Conservation (phyloP, 2,888 invertebrate genomes). For the Drosophila histrio region DNA sequence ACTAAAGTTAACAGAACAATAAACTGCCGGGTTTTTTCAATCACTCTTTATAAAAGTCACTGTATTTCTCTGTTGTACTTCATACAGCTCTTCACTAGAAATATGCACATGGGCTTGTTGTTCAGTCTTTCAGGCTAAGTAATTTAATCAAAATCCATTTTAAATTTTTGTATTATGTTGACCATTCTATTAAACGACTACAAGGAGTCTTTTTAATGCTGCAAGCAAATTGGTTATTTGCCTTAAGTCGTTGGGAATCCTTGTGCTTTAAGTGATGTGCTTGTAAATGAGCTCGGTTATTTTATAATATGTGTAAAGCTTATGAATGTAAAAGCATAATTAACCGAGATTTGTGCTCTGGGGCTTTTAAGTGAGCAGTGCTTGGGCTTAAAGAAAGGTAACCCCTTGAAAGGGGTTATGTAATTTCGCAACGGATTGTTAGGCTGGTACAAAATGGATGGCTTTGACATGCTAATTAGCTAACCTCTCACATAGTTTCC, state of each 20-base stretch:
- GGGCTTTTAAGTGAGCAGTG: constrained; percentile 14
- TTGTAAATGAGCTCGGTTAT: constrained; percentile 37
- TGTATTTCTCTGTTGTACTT: neutral
- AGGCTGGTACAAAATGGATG: constrained; percentile 62
- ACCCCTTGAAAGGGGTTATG: constrained; percentile 6
- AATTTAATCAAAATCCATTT: constrained; percentile 53
- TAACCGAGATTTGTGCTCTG: constrained; percentile 66
- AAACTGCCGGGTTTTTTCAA: neutral
- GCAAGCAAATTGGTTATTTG: constrained; percentile 61
- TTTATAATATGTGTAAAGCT: constrained; percentile 62
- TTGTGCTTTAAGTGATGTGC: constrained; percentile 21
- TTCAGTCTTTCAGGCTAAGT: neutral
- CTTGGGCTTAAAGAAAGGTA: neutral
- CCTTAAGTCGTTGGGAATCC: constrained; percentile 33
- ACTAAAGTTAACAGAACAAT: neutral
- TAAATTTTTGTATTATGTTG: constrained; percentile 30
- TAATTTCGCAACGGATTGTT: constrained; percentile 36
- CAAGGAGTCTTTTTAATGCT: constrained; percentile 42
- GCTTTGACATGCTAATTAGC: constrained; percentile 78
- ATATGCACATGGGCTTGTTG: neutral
- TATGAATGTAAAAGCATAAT: constrained; percentile 64
- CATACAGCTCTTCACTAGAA: neutral
- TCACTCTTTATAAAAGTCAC: neutral
- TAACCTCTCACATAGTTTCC: constrained; percentile 55
- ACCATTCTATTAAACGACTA: constrained; percentile 40